phyloP scores from a whole-genome alignment of 2,113 vertebrate species.

The Anhinga rufa region DNA sequence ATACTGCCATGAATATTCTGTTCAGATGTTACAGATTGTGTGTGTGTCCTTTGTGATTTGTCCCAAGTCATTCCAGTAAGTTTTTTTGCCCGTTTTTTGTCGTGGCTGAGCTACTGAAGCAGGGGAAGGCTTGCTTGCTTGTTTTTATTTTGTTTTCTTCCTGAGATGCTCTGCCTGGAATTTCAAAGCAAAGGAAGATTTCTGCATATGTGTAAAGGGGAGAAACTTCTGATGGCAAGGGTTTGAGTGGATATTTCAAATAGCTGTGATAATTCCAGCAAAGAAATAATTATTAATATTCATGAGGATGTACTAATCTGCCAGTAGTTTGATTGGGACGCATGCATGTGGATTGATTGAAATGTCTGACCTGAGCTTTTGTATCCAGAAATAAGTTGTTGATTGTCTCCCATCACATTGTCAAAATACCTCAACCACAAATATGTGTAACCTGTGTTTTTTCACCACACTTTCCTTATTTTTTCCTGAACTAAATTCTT shows the following conservation, averaged over 20 bases:
- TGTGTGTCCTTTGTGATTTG: neutral
- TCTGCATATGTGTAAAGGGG: neutral
- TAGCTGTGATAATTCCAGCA: neutral
- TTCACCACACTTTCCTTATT: slow-evolving; percentile 26
- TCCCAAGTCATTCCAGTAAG: neutral
- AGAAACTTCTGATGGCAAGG: neutral
- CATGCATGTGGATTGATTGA: neutral
- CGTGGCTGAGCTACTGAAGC: neutral
- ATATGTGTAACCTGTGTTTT: neutral
- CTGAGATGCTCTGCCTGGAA: neutral
- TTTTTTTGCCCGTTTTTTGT: neutral
- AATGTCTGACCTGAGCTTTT: neutral
- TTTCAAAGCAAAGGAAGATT: neutral
- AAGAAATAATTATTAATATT: neutral
- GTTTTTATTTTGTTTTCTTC: neutral
- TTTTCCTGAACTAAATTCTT: slow-evolving; percentile 37
- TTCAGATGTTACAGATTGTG: neutral
- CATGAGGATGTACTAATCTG: neutral
- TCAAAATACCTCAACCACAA: neutral
- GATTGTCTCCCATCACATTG: neutral
- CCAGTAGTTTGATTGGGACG: neutral
- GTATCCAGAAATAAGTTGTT: slow-evolving; percentile 1
- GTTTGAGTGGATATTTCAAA: neutral
- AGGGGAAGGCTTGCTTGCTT: neutral
- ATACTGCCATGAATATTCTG: neutral